Conservation (phyloP, 2,888 invertebrate species). For the Drosophila pseudotakahashii region DNA sequence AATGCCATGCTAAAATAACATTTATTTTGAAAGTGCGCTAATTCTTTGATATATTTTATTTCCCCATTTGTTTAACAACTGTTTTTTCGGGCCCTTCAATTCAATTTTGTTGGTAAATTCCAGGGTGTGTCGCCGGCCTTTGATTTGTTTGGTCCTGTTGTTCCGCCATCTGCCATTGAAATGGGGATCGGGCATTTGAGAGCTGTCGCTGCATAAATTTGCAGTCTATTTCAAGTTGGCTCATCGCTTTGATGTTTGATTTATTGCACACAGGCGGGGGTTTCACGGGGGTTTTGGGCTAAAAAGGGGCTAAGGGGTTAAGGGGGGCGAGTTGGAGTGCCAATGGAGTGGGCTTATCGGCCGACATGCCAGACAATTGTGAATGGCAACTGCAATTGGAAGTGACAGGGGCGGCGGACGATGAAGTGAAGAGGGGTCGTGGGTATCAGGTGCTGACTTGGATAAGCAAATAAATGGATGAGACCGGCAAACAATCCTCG, state of each 20-base stretch:
- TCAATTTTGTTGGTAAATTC: not conserved
- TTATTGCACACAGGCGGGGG: conserved; percentile 35
- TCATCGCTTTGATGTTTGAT: conserved; percentile 62
- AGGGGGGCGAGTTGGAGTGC: not conserved
- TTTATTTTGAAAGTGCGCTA: not conserved
- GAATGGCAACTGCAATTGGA: conserved; percentile 38
- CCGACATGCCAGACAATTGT: conserved; percentile 30
- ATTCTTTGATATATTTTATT: not conserved
- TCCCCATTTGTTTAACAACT: not conserved
- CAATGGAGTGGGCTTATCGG: conserved; percentile 25
- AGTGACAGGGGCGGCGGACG: conserved; percentile 26
- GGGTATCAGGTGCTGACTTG: conserved; percentile 35
- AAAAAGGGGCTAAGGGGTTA: not conserved
- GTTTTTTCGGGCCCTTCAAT: not conserved
- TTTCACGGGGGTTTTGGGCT: not conserved
- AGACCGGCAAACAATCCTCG: conserved; percentile 9
- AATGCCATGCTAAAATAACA: not conserved
- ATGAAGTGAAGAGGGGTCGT: not conserved
- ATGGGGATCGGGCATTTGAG: conserved; percentile 19
- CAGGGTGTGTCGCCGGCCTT: not conserved
- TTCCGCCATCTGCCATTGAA: conserved; percentile 25
- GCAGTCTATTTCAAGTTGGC: conserved; percentile 57
- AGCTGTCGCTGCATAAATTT: conserved; percentile 66
- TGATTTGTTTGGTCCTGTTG: not conserved
- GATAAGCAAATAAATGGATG: conserved; percentile 33